Evolutionary conservation across 2,797 vertebrate species (phyloP), one percentile per base, ranked within the genome.

Genomic region (Loris lydekkerianus): DNA sequence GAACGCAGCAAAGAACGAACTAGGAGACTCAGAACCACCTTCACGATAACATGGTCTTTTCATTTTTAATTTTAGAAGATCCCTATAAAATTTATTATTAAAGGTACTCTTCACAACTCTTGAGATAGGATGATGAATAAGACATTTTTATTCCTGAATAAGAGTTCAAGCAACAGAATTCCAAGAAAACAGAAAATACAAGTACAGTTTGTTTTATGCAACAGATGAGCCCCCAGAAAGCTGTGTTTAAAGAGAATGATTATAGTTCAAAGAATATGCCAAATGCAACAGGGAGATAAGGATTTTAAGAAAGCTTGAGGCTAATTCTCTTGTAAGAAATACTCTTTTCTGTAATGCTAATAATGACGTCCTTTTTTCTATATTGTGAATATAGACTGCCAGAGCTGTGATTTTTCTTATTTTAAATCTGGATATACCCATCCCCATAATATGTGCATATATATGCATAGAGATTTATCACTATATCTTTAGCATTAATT

Each of bases 401-500:
- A 43, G 25, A 67, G 84, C 49, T 80, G 23, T 70, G 94, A 69
- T 91, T 96, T 93, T 93, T 91, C 94, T 93, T 89, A 91, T 78
- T 77, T 81, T 93, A 78, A 95, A 86, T 86, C n/a, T 11, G 27
- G 21, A 23, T 87, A 82, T 56, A 86, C 43, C 81, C 40, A 27
- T n/a, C 53, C 49, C 53, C 80, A 56, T 95, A 97, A 95, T 94
- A 93, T 40, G 83, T 93, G 89, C 76, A 92, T 97, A 96, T 73
- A 96, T 96, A 93, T 94, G 89, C 93, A 91, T 18, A 92, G 58
- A 96, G 77, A 97, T 95, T 89, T 85, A 88, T 95, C 89, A 92
- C 85, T 92, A 61, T 86, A 96, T 83, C 82, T 95, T 96, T 96
- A 97, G 90, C 94, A 97, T 93, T 86, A 92, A 83, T 95, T 95